Evolutionary conservation across 2,888 invertebrate species (phyloP), one percentile per base, ranked within the genome.

Genomic region (Pollenia griseotomentosa): DNA sequence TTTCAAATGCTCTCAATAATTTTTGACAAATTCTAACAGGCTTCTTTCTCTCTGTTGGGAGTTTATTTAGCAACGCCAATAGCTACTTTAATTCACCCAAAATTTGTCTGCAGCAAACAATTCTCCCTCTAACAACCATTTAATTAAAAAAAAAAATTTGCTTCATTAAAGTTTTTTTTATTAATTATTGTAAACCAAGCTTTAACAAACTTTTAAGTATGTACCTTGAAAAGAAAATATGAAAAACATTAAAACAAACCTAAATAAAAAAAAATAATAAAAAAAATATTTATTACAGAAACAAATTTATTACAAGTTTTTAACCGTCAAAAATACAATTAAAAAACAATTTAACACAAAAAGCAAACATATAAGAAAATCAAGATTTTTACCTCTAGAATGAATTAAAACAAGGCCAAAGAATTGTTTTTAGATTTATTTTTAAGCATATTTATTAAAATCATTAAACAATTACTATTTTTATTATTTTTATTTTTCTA

Each of bases 321-420:
- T 73, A 83, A 77, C 33, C 40, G 40, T 51, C 74, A 53, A 46
- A 63, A 51, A 4, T n/a, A 74, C 0, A 23, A 61, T 12, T 42
- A 42, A 61, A 42, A 77, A 40, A 59, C 19, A 59, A 65, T 51
- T 61, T 14, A 44, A 55, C 33, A 33, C 33, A 33, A 42, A 75
- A 48, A 12, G n/a, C 51, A 53, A 83, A 77, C 55, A 68, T 74
- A 66, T 53, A 65, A 68, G 63, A 78, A 79, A 80, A 81, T 55
- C 77, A 77, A 83, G 83, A 81, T 83, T 68, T 84, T 84, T 84
- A 74, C 79, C 84, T 80, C 74, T 63, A 79, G 74, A 61, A 80
- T 55, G 74, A 83, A 78, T 82, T 63, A 85, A 85, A 57, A 79
- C 78, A 83, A 86, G 75, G 86, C 86, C 86, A 86, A 86, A 86